These are phyloP conservation scores for Emydocephalus ijimae DNA, from an alignment of 2,113 vertebrate genomes.

Conservation along the genomic window DNA sequence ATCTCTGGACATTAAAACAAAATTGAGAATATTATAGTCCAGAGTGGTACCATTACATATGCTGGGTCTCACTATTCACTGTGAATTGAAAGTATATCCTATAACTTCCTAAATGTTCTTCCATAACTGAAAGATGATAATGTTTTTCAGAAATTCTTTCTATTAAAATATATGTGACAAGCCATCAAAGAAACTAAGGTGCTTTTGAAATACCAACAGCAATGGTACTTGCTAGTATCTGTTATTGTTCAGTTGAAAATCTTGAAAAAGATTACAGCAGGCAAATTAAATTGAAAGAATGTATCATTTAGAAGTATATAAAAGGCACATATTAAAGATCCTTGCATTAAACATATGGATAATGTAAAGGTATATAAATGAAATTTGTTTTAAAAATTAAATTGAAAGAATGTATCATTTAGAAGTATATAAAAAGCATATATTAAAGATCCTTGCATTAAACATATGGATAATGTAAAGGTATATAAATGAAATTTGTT, in stretches of 20 bases:
- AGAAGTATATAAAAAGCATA: background rate
- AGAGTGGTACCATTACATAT: background rate
- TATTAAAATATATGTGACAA: background rate
- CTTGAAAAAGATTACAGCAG: background rate
- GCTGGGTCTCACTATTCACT: background rate
- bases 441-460: background rate
- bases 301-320: background rate
- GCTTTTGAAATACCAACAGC: background rate
- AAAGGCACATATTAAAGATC: background rate
- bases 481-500: background rate
- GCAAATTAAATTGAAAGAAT: background rate
- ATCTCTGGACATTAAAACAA: background rate
- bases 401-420: background rate
- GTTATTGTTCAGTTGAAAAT: background rate
- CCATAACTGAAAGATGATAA: background rate
- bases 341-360: background rate
- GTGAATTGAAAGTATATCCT: background rate
- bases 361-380: background rate
- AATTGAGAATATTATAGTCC: background rate
- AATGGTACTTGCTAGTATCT: background rate
- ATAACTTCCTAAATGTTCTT: background rate
- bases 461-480: background rate
- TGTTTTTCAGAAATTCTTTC: background rate
- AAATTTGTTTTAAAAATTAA: background rate
- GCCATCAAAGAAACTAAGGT: background rate